phyloP scores from a whole-genome alignment of 2,113 vertebrate species.

The Ramphastos sulfuratus region DNA sequence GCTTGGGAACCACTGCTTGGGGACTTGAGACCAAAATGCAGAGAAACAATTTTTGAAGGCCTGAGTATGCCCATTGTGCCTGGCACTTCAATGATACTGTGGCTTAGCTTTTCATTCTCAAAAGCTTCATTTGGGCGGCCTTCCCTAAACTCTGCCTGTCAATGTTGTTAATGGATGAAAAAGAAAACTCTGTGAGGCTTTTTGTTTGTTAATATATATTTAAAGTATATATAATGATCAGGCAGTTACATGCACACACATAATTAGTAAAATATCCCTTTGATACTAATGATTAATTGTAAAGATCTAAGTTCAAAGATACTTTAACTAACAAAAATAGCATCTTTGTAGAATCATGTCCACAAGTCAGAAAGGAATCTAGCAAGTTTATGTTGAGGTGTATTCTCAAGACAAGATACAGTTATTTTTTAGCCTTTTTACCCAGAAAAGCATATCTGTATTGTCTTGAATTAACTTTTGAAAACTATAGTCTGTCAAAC shows the following conservation, averaged over 20 bases:
- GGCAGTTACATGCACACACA: background rate
- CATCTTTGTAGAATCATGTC: constrained; percentile 45
- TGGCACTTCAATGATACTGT: background rate
- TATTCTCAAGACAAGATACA: constrained; percentile 32
- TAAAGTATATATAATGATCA: background rate
- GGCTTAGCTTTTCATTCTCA: background rate
- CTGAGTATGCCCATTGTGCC: background rate
- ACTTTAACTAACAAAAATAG: background rate
- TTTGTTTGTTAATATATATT: background rate
- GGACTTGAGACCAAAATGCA: background rate
- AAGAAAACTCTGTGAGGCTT: background rate
- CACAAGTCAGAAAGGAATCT: background rate
- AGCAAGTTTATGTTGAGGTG: constrained; percentile 24
- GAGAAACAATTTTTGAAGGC: background rate
- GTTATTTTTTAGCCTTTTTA: background rate
- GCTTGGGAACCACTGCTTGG: background rate
- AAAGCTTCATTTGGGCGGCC: background rate
- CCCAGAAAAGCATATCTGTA: background rate
- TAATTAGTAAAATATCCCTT: background rate
- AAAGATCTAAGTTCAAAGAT: background rate
- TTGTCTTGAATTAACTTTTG: background rate
- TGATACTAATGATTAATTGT: background rate
- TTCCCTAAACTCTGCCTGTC: background rate
- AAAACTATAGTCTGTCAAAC: background rate
- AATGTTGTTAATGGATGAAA: background rate